phyloP scores from a whole-genome alignment of 2,888 invertebrate genomes.

The Drosophila fungiperda region DNA sequence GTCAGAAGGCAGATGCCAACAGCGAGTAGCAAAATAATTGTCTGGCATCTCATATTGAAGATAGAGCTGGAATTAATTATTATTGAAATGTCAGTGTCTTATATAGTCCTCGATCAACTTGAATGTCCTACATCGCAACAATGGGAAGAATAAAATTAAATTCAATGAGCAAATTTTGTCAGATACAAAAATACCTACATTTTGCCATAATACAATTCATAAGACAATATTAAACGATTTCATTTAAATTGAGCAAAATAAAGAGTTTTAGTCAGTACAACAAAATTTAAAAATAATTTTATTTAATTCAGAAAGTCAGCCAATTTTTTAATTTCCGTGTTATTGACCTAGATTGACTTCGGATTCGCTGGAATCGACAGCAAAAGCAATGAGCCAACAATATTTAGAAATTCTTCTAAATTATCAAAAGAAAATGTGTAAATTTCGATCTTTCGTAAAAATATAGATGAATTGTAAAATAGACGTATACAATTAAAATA shows the following conservation, averaged over 20 bases:
- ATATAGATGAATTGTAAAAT: no score
- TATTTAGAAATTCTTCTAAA: not conserved
- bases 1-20: not conserved
- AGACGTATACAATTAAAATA: not conserved
- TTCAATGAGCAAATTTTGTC: not conserved
- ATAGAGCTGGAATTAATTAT: not conserved
- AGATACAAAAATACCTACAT: not conserved
- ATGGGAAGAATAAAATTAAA: not conserved
- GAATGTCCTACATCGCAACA: not conserved
- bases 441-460: not conserved
- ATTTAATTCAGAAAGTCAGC: not conserved
- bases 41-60: not conserved
- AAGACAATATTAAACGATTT: not conserved
- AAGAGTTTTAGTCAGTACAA: not conserved
- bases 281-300: not conserved
- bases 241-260: not conserved
- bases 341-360: not conserved
- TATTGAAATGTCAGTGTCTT: fast-evolving
- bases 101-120: not conserved
- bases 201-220: not conserved
- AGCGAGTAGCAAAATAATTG: not conserved
- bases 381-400: not conserved
- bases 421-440: not conserved
- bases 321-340: not conserved
- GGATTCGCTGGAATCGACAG: not conserved